A percentile compares a stretch with the other conserved stretches of the same genome.
These are phyloP conservation scores for Bimastos eiseni DNA, from an alignment of 2,888 invertebrate genomes.

Conservation along the genomic window DNA sequence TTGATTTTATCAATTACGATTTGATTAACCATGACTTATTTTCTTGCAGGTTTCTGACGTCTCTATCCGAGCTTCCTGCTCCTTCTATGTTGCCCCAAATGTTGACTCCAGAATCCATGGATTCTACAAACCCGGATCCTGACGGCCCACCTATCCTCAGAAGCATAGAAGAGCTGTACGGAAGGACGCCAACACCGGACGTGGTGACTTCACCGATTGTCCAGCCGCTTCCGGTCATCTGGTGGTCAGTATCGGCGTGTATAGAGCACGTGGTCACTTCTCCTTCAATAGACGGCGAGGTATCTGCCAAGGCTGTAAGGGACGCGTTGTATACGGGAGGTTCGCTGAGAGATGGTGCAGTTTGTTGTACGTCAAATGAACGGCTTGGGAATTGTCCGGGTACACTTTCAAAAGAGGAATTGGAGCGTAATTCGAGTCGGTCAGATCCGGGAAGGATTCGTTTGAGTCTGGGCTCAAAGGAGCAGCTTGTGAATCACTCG, in stretches of 20 bases:
- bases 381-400: too few species aligned
- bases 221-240: not conserved
- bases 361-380: too few species aligned
- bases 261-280: not conserved
- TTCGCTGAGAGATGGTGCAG: not conserved
- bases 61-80: not conserved
- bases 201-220: not conserved
- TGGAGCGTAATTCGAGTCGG: too few species aligned
- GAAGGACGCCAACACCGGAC: not conserved
- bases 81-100: not conserved
- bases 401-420: too few species aligned
- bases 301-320: not conserved
- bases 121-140: not conserved
- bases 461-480: not conserved
- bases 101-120: not conserved
- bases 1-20: not conserved
- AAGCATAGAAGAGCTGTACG: not conserved
- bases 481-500: not conserved
- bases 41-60: not conserved
- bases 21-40: not conserved
- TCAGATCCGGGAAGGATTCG: not conserved
- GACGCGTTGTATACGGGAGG: not conserved
- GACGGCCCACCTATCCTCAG: not conserved
- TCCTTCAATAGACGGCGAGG: not conserved
- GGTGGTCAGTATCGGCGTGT: not conserved